A percentile compares a stretch with the other conserved stretches of the same genome.
Evolutionary conservation across 2,888 invertebrate genomes (phyloP).

Genomic region (Emmelina monodactyla): DNA sequence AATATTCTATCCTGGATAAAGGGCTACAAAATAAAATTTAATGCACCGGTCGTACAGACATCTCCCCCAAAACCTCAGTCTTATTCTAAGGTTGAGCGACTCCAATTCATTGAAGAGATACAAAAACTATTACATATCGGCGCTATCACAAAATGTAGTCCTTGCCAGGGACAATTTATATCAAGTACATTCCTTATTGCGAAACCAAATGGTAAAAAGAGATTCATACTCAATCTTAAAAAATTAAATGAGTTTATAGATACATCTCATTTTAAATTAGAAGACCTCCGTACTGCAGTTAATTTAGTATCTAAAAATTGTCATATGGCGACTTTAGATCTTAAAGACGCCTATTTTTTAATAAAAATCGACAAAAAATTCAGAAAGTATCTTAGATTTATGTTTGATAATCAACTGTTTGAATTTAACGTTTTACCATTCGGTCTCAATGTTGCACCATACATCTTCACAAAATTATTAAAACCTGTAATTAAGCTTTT

Average conservation of each 20-base stretch:
- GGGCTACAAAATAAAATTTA: no score
- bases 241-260: slow-evolving; percentile 5
- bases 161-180: slow-evolving; percentile 1
- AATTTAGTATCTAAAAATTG: slow-evolving; percentile 3
- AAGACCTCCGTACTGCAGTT: slow-evolving; percentile 4
- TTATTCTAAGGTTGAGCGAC: no score
- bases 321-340: slow-evolving; percentile 3
- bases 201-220: slow-evolving; percentile 6
- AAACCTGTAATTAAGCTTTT: background rate
- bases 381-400: slow-evolving; percentile 5
- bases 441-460: slow-evolving; percentile 1
- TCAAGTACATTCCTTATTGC: slow-evolving; percentile 3
- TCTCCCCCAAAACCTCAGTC: no score
- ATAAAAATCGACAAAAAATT: background rate
- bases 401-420: slow-evolving; percentile 2
- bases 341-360: slow-evolving; percentile 2
- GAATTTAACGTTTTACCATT: slow-evolving; percentile 1
- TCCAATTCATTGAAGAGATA: no score
- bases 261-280: slow-evolving; percentile 5
- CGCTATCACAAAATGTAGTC: background rate
- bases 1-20: no score
- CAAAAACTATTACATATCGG: background rate
- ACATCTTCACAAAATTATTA: background rate
- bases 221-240: slow-evolving; percentile 5
- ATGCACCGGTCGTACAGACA: no score